Evolutionary conservation across 2,113 vertebrate species (phyloP).

Genomic region (Trachemys scripta): DNA sequence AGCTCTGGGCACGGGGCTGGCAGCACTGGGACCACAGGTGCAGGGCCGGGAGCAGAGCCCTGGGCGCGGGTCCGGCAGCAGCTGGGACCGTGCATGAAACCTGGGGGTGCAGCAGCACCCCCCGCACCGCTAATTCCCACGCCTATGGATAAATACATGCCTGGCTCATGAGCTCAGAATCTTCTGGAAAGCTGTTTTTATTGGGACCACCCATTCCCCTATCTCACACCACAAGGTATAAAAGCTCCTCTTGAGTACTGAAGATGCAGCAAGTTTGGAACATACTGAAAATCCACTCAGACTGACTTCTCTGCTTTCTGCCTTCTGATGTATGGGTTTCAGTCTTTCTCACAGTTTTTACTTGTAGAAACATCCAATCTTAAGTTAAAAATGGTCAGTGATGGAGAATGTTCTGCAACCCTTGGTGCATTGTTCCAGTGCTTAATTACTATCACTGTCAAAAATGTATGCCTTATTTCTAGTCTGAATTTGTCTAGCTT

Average conservation of each 20-base stretch:
- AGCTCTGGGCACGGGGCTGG: no score
- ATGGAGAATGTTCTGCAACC: background rate
- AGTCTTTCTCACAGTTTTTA: background rate
- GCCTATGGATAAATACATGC: background rate
- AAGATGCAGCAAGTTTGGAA: background rate
- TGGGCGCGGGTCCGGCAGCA: no score
- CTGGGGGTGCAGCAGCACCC: no score
- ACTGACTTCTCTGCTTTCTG: background rate
- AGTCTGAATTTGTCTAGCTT: no score
- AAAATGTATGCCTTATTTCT: background rate
- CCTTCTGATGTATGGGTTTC: background rate
- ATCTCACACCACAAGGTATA: background rate
- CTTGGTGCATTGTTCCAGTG: background rate
- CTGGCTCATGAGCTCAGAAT: background rate
- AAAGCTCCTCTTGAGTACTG: background rate
- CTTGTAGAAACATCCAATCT: background rate
- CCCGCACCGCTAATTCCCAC: accelerated
- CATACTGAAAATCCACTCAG: background rate
- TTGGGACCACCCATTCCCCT: accelerated
- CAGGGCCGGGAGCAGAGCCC: no score
- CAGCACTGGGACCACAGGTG: no score
- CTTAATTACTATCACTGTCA: background rate
- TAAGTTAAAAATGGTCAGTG: background rate
- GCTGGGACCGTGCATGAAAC: no score
- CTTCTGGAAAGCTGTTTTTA: background rate